A percentile compares a stretch with the other conserved stretches of the same genome.
These are phyloP conservation scores for Drosophila algonquin DNA, from an alignment of 2,888 invertebrate species.

Conservation along the genomic window DNA sequence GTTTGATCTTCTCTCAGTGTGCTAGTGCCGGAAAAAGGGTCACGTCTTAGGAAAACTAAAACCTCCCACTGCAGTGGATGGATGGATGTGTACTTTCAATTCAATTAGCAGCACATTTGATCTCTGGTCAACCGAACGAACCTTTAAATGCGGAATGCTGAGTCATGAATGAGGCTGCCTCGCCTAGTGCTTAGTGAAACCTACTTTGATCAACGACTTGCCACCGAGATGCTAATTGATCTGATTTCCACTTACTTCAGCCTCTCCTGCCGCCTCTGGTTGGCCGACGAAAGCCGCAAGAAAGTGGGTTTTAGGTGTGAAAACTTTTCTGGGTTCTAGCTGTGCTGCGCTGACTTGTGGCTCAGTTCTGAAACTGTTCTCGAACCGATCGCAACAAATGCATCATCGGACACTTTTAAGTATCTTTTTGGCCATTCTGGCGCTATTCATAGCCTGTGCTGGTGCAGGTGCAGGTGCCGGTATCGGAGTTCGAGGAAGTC, in stretches of 20 bases:
- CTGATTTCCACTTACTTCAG: constrained; percentile 35
- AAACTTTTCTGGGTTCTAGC: constrained; percentile 17
- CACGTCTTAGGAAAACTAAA: not conserved
- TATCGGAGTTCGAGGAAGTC: constrained; percentile 1
- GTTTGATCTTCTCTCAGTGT: constrained; percentile 10
- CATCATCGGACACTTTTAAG: constrained; percentile 10
- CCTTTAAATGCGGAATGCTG: not conserved
- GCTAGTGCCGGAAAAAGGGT: not conserved
- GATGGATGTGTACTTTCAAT: not conserved
- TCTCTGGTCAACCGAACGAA: constrained; percentile 18
- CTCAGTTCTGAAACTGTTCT: constrained; percentile 52
- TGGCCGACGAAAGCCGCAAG: constrained; percentile 34
- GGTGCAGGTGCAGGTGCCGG: not conserved
- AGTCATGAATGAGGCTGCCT: constrained; percentile 7
- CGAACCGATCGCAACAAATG: constrained; percentile 27
- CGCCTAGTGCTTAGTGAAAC: constrained; percentile 44
- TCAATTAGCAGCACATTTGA: not conserved
- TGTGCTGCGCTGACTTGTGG: not conserved
- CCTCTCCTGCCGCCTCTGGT: not conserved
- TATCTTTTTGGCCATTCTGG: not conserved
- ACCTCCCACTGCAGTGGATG: not conserved
- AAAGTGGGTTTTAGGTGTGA: constrained; percentile 57
- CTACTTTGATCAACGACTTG: constrained; percentile 53
- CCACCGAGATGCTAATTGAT: constrained; percentile 63
- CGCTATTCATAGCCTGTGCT: not conserved